Base-by-base conservation (phyloP, 2,797 vertebrate species). In the Halcyon chelicuti region DNA sequence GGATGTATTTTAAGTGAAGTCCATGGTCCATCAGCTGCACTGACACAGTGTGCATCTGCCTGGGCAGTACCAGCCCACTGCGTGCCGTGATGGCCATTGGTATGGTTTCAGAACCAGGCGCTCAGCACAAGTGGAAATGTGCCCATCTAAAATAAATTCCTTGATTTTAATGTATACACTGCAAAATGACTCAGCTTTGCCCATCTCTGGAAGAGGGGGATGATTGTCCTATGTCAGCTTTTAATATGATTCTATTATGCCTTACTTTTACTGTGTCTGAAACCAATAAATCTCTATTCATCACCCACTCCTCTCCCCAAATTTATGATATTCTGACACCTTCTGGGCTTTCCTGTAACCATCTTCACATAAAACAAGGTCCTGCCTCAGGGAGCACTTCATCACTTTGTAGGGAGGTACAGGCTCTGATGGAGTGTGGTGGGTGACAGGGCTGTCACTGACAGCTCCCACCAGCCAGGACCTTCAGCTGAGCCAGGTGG, bases 111-210 rank as follows among this genome's bases (percentile, higher is more conserved):
- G 84, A 62, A 84, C 39, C 66, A 86, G 78, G 52, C 28, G 14
- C 29, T 52, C 20, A 74, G 71, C 67, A 82, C 33, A 39, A 39
- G 47, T 85, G 65, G 85, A 92, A 86, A 63, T 0, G 12, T 85
- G 46, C 42, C 60, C 87, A 33, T 49, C 93, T 88, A 74, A 87
- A 96, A 94, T 80, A 63, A 92, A 86, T 60, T 78, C 68, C 54
- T 84, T 72, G 25, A 39, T 51, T 88, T 94, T 47, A 76, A 62
- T 39, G 28, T 11, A 20, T 2, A 1, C 35, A 29, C 65, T 35
- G 44, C 72, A 65, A 94, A 71, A 82, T 26, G 28, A 63, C 35
- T 86, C 83, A 13, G 35, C 79, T 94, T 87, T 66, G 18, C 65
- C 75, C 90, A 28, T 77, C 35, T 85, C 65, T 71, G 16, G 51